Evolutionary conservation across 2,888 invertebrate genomes (phyloP).

Genomic region (Megaustenia siamemsis): DNA sequence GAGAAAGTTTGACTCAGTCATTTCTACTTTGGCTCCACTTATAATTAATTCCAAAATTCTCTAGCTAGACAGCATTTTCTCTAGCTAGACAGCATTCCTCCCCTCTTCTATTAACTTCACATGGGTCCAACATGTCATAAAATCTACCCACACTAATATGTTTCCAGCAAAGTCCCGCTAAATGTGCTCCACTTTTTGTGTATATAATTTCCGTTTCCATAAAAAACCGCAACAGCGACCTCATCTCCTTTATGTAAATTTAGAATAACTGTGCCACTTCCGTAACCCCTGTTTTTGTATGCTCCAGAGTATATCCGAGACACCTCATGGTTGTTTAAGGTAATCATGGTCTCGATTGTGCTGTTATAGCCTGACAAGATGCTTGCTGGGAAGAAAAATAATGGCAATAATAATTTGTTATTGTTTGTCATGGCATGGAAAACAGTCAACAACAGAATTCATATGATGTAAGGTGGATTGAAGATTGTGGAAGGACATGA

Average conservation of each 20-base stretch:
- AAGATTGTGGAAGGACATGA: too few relatives aligned
- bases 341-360: slow-evolving; percentile 59
- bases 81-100: too few relatives aligned
- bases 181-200: slow-evolving; percentile 61
- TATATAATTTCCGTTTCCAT: slow-evolving; percentile 59
- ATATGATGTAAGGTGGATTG: too few relatives aligned
- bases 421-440: too few relatives aligned
- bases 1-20: too few relatives aligned
- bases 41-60: too few relatives aligned
- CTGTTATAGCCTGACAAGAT: slow-evolving; percentile 59
- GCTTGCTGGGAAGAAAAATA: slow-evolving; percentile 43
- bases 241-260: slow-evolving; percentile 55
- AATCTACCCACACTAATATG: too few relatives aligned
- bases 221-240: slow-evolving; percentile 56
- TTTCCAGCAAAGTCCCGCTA: slow-evolving; percentile 48
- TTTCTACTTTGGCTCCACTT: too few relatives aligned
- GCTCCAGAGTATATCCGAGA: slow-evolving; percentile 57
- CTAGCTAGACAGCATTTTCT: too few relatives aligned
- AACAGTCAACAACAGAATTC: too few relatives aligned
- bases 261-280: slow-evolving; percentile 54
- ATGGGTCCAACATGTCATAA: too few relatives aligned
- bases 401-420: background rate
- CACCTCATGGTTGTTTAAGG: slow-evolving; percentile 56
- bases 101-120: too few relatives aligned
- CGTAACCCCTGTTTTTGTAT: slow-evolving; percentile 57